Conservation (phyloP, 2,888 invertebrate species). For the Corythucha ciliata region DNA sequence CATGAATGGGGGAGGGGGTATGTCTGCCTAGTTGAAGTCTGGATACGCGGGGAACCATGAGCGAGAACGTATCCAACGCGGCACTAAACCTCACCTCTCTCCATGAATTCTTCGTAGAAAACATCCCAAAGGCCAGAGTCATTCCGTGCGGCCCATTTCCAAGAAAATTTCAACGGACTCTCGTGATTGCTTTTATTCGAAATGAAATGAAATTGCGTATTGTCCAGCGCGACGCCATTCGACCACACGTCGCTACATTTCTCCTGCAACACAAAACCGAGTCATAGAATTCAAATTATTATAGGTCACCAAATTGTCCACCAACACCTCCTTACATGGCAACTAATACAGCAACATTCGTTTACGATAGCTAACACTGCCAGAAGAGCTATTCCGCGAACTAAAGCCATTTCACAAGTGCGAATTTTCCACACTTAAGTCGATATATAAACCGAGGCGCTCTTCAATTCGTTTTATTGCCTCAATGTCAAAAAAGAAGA, state of each 20-base stretch:
- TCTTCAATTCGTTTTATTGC: no score
- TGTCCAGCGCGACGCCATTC: constrained; percentile 3
- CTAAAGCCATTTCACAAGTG: no score
- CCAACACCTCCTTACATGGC: no score
- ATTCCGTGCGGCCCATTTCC: constrained; percentile 16
- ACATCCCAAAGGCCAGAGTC: constrained; percentile 18
- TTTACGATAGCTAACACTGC: no score
- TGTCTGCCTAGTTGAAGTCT: background rate
- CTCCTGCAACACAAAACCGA: constrained; percentile 1
- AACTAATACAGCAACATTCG: no score
- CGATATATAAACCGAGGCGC: no score
- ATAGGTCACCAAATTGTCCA: no score
- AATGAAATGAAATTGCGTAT: constrained; percentile 13
- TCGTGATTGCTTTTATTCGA: constrained; percentile 7
- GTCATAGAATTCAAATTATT: no score
- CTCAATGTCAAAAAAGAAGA: background rate
- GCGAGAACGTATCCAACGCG: background rate
- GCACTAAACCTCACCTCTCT: constrained; percentile 16
- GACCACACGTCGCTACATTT: constrained; percentile 20
- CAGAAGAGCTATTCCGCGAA: no score
- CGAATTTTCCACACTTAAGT: no score
- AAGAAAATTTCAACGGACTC: constrained; percentile 10
- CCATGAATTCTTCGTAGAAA: constrained; percentile 13
- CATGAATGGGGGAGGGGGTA: background rate
- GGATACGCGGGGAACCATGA: background rate